Base-by-base conservation (phyloP, 2,888 invertebrate genomes). In the Cataglyphis albicans region DNA sequence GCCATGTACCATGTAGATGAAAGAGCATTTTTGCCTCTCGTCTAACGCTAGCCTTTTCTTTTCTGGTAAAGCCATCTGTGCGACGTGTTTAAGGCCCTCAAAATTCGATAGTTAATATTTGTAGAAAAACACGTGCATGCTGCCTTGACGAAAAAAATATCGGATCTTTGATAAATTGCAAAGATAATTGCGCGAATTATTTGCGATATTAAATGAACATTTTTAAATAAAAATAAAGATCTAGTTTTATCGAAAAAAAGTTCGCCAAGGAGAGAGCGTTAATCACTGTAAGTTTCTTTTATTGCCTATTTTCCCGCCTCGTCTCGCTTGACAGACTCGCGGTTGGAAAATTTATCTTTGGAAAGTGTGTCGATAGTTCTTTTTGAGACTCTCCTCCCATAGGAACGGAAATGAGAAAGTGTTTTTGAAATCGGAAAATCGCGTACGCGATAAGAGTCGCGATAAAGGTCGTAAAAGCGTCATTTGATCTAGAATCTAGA, bases 271-370 rank as follows among this genome's bases (percentile, higher is more conserved):
- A 78, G 59, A 78, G 59, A 70, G 70, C 70, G 57, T 6, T 41
- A 21, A 70, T 78, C 12, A 29, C 57, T 4, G 21, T 1, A 41
- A 21, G 29, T 78, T 68, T 68, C 57, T 70, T 78, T 78, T 59
- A 78, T 78, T 76, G 1, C 10, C 32, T 29, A n/a, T 68, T 57
- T 44, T 68, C 32, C 68, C 57, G 41, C n/a, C 15, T 70, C 59
- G 59, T 78, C 70, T 70, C 59, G 21, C 57, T 78, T 12, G 70
- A 59, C 41, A 68, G 68, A 78, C 29, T 57, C 32, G 44, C 32
- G 21, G 41, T 75, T 75, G 86, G 52, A 73, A 86, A 84, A 86
- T 44, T 74, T 41, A 81, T 84, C 76, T 68, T 78, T 70, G 64
- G 78, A 86, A 81, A 84, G 86, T 84, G 32, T 74, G 81, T 35